Evolutionary conservation across 2,888 invertebrate genomes (phyloP).

Genomic region (Spodoptera littoralis): DNA sequence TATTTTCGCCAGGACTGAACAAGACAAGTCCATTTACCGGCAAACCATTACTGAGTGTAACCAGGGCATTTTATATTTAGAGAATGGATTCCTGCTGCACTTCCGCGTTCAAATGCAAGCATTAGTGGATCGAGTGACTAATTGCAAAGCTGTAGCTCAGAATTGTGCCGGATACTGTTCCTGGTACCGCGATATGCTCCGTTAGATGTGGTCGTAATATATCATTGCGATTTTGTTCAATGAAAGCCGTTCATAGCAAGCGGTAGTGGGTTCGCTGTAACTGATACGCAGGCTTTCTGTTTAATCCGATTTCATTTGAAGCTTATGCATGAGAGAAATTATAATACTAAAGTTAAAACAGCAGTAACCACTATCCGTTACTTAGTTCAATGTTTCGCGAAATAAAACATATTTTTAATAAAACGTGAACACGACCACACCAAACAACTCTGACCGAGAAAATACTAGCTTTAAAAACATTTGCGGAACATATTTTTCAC

Average conservation of each 20-base stretch:
- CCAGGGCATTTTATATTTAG: conserved; percentile 59
- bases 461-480: conserved; percentile 28
- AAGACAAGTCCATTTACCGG: conserved; percentile 48
- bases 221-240: conserved; percentile 28
- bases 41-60: conserved; percentile 50
- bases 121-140: conserved; percentile 62
- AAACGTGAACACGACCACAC: conserved; percentile 9
- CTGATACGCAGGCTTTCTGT: conserved; percentile 1
- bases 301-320: not conserved
- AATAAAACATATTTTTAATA: conserved; percentile 8
- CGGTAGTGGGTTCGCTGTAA: conserved; percentile 18
- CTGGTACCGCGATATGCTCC: conserved; percentile 49
- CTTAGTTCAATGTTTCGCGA: not conserved
- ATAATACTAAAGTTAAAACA: too few species aligned
- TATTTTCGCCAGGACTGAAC: conserved; percentile 45
- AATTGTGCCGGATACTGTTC: conserved; percentile 68
- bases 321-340: not conserved
- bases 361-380: not conserved
- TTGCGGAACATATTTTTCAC: conserved; percentile 22
- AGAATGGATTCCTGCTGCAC: conserved; percentile 51
- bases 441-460: conserved; percentile 23
- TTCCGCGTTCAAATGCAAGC: conserved; percentile 56
- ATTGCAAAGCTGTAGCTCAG: conserved; percentile 61
- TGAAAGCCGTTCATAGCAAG: conserved; percentile 19
- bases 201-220: conserved; percentile 41